Evolutionary conservation across 2,797 vertebrate species (phyloP), one percentile per base, ranked within the genome.

Genomic region (Gymnopithys bicolor): DNA sequence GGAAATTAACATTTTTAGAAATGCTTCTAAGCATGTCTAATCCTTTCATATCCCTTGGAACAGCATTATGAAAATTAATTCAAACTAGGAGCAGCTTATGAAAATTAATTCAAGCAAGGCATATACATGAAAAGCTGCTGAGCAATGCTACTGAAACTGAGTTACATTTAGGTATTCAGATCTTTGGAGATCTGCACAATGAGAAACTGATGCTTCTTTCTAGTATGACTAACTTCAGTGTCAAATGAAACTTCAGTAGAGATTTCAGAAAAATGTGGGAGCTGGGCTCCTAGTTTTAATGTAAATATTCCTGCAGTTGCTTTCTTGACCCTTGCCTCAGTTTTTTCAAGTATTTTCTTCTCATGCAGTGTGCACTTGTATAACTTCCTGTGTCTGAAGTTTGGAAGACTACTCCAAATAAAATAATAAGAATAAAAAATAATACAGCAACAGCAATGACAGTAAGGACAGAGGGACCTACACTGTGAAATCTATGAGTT

Each of bases 21-120:
- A 35, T 75, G 52, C 52, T 96, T 73, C 59, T 64, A 68, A 76
- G 71, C 37, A 35, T 43, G 45, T 74, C 25, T 75, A 63, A 91
- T 74, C 21, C 41, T 84, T 81, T 67, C 70, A n/a, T 49, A 71
- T 67, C 39, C 35, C 46, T 95, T 89, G 49, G 52, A 89, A 70
- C 9, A 63, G 49, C 35, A 63, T 70, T 91, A 92, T 89, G 66
- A 81, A 91, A 87, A 81, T 67, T 1, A 95, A 87, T 91, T 94
- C 45, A 55, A 78, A 55, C 35, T 51, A 75, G 52, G 39, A 63
- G 75, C 37, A 84, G 17, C 24, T 78, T 84, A 86, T 55, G 48
- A 75, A 78, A 92, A 81, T 84, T 30, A 81, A 81, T 75, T 89
- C n/a, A 56, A 71, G 49, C 23, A 62, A 49, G 27, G 33, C 33